Base-by-base conservation (phyloP, 2,797 vertebrate genomes). In the Bradypus variegatus region DNA sequence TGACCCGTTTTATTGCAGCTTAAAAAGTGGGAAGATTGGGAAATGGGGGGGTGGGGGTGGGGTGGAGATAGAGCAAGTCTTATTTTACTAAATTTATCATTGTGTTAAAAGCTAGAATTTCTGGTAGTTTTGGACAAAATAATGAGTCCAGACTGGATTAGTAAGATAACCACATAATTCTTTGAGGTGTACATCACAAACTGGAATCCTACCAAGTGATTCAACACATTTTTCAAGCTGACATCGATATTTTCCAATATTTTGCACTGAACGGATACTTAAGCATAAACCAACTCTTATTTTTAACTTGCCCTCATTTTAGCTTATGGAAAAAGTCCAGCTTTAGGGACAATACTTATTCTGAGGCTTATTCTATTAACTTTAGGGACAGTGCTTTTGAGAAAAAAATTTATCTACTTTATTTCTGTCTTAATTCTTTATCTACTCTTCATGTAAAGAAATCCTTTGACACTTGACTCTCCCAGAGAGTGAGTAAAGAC, bases 211-310 rank as follows among this genome's bases (percentile, higher is more conserved):
- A 72, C 38, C 62, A 86, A 88, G 58, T 82, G 53, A 78, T 55
- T 60, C 45, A 45, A 88, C 81, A 50, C 5, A 64, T 77, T 94
- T 93, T 53, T 88, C 60, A 91, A 69, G 36, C 38, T 91, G 85
- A 82, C 38, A 53, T 85, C 48, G 75, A 62, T 91, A 75, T 60
- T 80, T 95, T 93, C 88, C 78, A 92, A 62, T 94, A 87, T 70
- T 90, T 77, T 92, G 90, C 31, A 70, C 16, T 55, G 77, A 73
- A 48, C 62, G 18, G 60, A 27, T 94, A 92, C 29, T 79, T n/a
- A 89, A 93, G 73, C 82, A 67, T 75, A 91, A 90, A 76, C 60
- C 25, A 82, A 58, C 82, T 90, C 33, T 89, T 82, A 87, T 90
- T 81, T 94, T 94, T 45, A 69, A 29, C 58, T 38, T 50, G n/a